phyloP scores from a whole-genome alignment of 2,113 vertebrate species.

The Pelobates fuscus region DNA sequence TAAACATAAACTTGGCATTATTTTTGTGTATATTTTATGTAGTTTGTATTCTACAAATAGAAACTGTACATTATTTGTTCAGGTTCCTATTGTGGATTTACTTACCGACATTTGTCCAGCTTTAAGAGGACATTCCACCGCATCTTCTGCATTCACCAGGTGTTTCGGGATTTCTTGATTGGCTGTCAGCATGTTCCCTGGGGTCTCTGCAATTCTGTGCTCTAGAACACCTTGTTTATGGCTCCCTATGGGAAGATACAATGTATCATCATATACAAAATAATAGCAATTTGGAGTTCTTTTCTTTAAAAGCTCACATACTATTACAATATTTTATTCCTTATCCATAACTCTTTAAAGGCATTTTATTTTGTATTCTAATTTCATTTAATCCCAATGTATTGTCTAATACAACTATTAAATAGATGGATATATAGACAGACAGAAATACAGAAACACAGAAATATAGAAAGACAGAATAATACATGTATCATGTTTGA shows the following conservation, averaged over 20 bases:
- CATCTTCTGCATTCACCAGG: slow-evolving; percentile 61
- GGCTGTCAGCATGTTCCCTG: slow-evolving; percentile 73
- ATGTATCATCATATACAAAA: background rate
- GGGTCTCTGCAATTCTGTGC: slow-evolving; percentile 59
- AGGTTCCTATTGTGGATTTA: slow-evolving; percentile 9
- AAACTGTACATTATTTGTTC: no score
- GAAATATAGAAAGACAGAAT: no score
- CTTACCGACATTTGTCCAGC: slow-evolving; percentile 82
- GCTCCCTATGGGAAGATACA: slow-evolving; percentile 58
- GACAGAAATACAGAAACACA: no score
- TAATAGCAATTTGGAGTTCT: background rate
- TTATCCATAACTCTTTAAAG: no score
- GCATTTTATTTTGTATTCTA: no score
- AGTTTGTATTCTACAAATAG: no score
- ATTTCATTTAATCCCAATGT: no score
- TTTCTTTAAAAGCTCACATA: background rate
- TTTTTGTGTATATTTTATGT: no score
- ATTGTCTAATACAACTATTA: no score
- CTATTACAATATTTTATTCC: background rate
- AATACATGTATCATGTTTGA: no score
- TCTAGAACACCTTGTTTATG: slow-evolving; percentile 69
- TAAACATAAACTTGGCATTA: no score
- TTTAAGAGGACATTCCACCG: slow-evolving; percentile 67
- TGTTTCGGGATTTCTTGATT: slow-evolving; percentile 78
- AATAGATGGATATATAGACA: no score